Base-by-base conservation (phyloP, 2,888 invertebrate genomes). In the Drosophila pseudotakahashii region DNA sequence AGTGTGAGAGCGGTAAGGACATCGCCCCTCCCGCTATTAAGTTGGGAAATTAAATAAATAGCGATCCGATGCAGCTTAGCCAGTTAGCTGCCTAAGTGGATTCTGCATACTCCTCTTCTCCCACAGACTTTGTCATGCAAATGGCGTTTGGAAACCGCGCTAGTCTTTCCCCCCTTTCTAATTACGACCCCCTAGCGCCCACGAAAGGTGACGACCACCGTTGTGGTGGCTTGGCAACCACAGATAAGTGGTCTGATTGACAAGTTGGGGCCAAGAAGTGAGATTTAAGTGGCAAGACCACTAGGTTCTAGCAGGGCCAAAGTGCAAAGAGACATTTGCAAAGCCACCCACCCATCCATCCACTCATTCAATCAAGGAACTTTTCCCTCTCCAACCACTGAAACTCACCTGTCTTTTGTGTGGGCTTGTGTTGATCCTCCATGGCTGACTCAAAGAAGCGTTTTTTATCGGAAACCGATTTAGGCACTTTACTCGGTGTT, bases 381-480 rank as follows among this genome's bases (percentile, higher is more conserved):
- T 69, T 68, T 70, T 47, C 34, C 30, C 30, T 7, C 19, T 30
- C 50, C 14, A 45, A 16, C 51, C 37, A 58, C 32, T 37, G 92
- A 97, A 97, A 58, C 32, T 37, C 92, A 97, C 97, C 97, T 94
- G 96, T 94, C 93, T 97, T 97, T 54, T 96, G 95, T 83, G 96
- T 94, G 75, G 97, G 96, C 92, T 97, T 96, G 83, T 96, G 95
- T 92, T 96, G 96, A 92, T 97, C 97, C 93, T 98, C 97, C 95
- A 98, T 98, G 73, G 98, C 98, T 91, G 96, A 96, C 93, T 99
- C 98, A 92, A 99, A 99, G 93, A 98, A 97, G 91, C 96, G 96
- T 93, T 97, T 97, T 93, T 97, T 97, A 93, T 98, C 97, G 92
- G 97, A 97, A 90, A 98, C 98, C 72, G 97, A 95, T 93, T 97